phyloP scores from a whole-genome alignment of 2,113 vertebrate species.

The Tachycineta bicolor region DNA sequence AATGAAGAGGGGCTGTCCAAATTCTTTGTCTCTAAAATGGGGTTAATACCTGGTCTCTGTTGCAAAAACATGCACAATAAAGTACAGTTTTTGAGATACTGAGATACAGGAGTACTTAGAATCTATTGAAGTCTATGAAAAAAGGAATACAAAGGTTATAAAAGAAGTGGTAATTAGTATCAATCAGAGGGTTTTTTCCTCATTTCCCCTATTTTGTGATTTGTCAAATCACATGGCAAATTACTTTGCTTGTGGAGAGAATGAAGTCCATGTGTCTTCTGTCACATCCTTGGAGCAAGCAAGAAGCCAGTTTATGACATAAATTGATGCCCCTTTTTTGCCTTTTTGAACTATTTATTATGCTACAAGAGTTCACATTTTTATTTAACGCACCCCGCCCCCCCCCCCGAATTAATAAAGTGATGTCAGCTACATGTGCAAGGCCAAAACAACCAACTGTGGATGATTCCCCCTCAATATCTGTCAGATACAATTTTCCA shows the following conservation, averaged over 20 bases:
- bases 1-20: neutral
- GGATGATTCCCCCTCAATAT: neutral
- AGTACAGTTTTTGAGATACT: neutral
- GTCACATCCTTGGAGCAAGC: neutral
- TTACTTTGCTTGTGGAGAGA: neutral
- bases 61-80: neutral
- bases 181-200: neutral
- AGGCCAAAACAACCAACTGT: neutral
- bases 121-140: neutral
- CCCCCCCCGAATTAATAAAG: neutral
- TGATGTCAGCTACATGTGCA: neutral
- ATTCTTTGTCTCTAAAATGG: neutral
- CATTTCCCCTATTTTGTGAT: neutral
- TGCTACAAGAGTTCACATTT: neutral
- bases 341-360: neutral
- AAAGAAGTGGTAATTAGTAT: neutral
- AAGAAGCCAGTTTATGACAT: neutral
- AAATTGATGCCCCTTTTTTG: neutral
- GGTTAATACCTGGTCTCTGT: neutral
- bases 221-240: neutral
- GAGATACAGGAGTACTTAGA: neutral
- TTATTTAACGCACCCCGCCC: neutral
- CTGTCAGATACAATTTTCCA: neutral
- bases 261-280: neutral
- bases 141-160: neutral